phyloP scores from a whole-genome alignment of 2,113 vertebrate species.

The Telmatochromis sp. region DNA sequence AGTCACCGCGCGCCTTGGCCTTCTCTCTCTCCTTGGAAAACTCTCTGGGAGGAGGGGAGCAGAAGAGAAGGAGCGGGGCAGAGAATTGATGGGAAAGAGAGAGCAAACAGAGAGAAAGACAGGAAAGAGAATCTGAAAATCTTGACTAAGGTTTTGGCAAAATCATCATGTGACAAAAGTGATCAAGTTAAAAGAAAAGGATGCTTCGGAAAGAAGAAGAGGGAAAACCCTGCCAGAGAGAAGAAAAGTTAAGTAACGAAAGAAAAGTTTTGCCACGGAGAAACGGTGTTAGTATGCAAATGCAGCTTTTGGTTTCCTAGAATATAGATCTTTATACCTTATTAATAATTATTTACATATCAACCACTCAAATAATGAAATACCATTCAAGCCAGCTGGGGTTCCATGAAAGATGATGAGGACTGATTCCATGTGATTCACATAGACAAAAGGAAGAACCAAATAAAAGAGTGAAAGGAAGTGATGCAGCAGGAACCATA shows the following conservation, averaged over 20 bases:
- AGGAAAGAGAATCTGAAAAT: slow-evolving; percentile 55
- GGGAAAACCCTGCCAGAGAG: slow-evolving; percentile 24
- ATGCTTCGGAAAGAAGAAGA: not conserved
- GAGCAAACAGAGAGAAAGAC: slow-evolving; percentile 51
- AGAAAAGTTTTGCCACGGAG: not conserved
- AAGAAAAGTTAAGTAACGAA: not conserved
- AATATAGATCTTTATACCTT: not conserved
- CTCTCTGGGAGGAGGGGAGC: slow-evolving; percentile 74
- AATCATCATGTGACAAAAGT: not conserved
- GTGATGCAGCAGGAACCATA: not conserved
- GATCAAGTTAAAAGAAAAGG: not conserved
- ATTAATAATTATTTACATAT: not conserved
- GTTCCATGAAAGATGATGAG: not conserved
- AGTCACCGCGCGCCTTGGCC: slow-evolving; percentile 94
- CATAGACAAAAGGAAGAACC: not conserved
- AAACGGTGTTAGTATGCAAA: slow-evolving; percentile 41
- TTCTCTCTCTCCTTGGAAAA: slow-evolving; percentile 99
- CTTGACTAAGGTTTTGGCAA: not conserved
- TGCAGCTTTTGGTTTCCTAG: not conserved
- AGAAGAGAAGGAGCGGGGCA: not conserved
- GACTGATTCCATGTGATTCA: not conserved
- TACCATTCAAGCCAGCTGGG: not conserved
- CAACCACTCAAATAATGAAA: not conserved
- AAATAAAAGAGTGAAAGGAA: not conserved
- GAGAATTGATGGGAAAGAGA: not conserved